Percentiles rank a stretch among this genome's conserved stretches.
Evolutionary conservation across 2,888 invertebrate genomes (phyloP).

Genomic region (Thyatira batis): DNA sequence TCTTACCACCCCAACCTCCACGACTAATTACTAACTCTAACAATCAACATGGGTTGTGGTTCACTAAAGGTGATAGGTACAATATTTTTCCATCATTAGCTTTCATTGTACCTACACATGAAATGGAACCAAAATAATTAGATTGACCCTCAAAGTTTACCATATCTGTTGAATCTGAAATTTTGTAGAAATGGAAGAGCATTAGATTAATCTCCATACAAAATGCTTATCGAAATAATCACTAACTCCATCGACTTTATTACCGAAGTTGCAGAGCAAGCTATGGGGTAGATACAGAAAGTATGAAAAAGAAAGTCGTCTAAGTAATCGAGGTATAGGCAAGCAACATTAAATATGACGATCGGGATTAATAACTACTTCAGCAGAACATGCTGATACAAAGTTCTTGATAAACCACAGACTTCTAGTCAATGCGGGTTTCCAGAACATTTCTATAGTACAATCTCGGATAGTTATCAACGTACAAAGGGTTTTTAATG

Average conservation of each 20-base stretch:
- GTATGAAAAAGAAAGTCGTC: neutral
- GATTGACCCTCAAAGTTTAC: too few relatives aligned
- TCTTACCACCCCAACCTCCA: slow-evolving; percentile 28
- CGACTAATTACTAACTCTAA: slow-evolving; percentile 55
- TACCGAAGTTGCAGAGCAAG: too few relatives aligned
- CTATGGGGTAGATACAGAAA: neutral
- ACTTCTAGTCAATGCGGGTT: neutral
- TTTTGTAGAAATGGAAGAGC: neutral
- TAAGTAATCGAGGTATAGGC: neutral
- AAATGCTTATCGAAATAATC: too few relatives aligned
- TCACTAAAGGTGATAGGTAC: slow-evolving; percentile 28
- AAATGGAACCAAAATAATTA: neutral
- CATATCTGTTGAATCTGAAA: neutral
- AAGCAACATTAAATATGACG: neutral
- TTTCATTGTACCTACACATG: too few relatives aligned
- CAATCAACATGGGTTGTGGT: slow-evolving; percentile 47
- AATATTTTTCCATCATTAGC: neutral
- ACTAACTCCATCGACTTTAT: too few relatives aligned
- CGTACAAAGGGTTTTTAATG: neutral
- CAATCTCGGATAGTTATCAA: neutral
- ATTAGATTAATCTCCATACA: too few relatives aligned
- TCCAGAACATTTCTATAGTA: neutral
- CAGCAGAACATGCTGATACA: neutral
- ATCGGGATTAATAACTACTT: neutral
- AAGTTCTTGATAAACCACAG: neutral